A percentile compares a stretch with the other conserved stretches of the same genome.
Conservation (phyloP, 2,113 vertebrate genomes). For the Epinephelus lanceolatus region DNA sequence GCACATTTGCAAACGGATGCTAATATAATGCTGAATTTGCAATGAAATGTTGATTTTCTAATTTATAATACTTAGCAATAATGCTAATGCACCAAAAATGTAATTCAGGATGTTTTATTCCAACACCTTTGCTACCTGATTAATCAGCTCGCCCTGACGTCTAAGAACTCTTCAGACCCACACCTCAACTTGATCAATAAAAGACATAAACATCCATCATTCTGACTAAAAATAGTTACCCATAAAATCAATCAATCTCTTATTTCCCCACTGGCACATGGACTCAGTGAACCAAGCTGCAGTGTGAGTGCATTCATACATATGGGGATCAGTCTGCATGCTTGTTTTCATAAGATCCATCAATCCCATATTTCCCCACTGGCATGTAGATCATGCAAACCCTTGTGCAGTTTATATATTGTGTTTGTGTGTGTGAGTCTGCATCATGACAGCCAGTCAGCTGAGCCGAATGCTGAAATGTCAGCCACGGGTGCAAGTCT, state of each 20-base stretch:
- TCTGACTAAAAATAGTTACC: slow-evolving; percentile 80
- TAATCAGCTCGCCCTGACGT: slow-evolving; percentile 65
- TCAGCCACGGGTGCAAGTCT: slow-evolving; percentile 69
- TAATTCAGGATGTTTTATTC: slow-evolving; percentile 68
- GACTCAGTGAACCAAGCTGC: slow-evolving; percentile 62
- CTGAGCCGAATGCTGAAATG: slow-evolving; percentile 67
- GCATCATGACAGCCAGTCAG: slow-evolving; percentile 66
- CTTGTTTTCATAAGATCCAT: slow-evolving; percentile 51
- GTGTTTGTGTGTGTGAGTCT: slow-evolving; percentile 31
- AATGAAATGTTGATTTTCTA: slow-evolving; percentile 65
- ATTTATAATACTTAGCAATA: slow-evolving; percentile 77
- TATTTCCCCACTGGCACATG: slow-evolving; percentile 69
- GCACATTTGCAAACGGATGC: slow-evolving; percentile 65
- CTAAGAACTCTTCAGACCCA: slow-evolving; percentile 60
- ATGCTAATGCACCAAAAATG: slow-evolving; percentile 75
- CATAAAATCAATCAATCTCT: slow-evolving; percentile 76
- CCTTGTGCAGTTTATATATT: slow-evolving; percentile 15
- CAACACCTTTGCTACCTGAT: slow-evolving; percentile 64
- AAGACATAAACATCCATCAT: slow-evolving; percentile 83
- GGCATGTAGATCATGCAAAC: slow-evolving; percentile 46
- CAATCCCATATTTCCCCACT: slow-evolving; percentile 50
- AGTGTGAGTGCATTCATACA: slow-evolving; percentile 39
- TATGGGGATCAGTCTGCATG: slow-evolving; percentile 30
- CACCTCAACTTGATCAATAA: slow-evolving; percentile 78
- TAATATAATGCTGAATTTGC: slow-evolving; percentile 76